Percentiles rank a stretch among this genome's conserved stretches.
These are phyloP conservation scores for Dicrurus megarhynchus DNA, from an alignment of 2,113 vertebrate species.

Conservation along the genomic window DNA sequence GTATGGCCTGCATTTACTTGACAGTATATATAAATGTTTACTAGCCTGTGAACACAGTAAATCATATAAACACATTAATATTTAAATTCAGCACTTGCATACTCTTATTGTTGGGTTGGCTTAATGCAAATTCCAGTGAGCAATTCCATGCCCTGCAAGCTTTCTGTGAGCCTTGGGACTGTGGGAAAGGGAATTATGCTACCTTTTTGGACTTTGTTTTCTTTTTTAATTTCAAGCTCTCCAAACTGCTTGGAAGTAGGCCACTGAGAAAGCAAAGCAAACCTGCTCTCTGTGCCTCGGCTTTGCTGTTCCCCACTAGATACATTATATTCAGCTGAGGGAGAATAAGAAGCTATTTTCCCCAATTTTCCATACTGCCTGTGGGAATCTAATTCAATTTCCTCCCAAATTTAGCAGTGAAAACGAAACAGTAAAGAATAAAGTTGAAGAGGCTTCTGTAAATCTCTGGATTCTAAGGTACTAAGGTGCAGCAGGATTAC, in stretches of 20 bases:
- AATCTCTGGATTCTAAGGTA: conserved; percentile 73
- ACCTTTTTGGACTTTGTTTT: conserved; percentile 1
- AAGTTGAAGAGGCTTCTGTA: conserved; percentile 73
- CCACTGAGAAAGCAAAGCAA: conserved; percentile 42
- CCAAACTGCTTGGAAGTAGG: conserved; percentile 55
- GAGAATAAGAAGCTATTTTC: conserved; percentile 78
- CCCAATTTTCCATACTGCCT: conserved; percentile 79
- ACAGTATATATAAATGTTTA: not conserved
- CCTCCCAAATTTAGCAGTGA: conserved; percentile 69
- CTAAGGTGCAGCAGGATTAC: conserved; percentile 42
- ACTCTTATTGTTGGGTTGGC: not conserved
- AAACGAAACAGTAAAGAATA: conserved; percentile 61
- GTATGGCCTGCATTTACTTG: not conserved
- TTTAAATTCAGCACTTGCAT: not conserved
- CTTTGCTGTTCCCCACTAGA: conserved; percentile 58
- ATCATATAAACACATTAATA: not conserved
- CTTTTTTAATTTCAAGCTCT: conserved; percentile 54
- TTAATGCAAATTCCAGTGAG: not conserved
- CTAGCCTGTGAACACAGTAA: not conserved
- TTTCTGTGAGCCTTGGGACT: not conserved
- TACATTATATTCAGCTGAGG: conserved; percentile 72
- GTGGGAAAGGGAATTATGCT: not conserved
- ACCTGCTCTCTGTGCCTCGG: not conserved
- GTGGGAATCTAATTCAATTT: conserved; percentile 86
- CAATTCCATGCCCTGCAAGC: not conserved